These are phyloP conservation scores for Eilema sororculum DNA, from an alignment of 2,888 invertebrate species.

Conservation along the genomic window DNA sequence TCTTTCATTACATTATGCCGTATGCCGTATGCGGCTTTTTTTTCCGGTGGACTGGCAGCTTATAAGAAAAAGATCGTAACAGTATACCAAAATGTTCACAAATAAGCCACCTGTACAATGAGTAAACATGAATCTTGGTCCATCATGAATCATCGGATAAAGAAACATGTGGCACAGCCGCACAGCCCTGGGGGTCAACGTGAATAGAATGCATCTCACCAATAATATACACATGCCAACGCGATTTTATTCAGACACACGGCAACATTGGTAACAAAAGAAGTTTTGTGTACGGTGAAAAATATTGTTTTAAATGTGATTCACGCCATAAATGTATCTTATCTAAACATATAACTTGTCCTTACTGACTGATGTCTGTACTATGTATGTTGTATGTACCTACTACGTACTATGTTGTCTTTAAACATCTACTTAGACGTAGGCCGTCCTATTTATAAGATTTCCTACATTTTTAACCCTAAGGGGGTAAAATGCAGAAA, in stretches of 20 bases:
- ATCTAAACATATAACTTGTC: too few relatives aligned
- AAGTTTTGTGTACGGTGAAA: background rate
- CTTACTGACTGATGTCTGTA: too few relatives aligned
- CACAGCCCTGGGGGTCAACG: slow-evolving; percentile 54
- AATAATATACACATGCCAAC: slow-evolving; percentile 57
- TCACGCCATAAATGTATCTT: too few relatives aligned
- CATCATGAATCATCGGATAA: slow-evolving; percentile 22
- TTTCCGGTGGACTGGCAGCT: too few relatives aligned
- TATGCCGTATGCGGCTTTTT: too few relatives aligned
- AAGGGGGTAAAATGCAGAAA: too few relatives aligned
- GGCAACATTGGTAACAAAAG: background rate
- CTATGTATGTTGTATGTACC: too few relatives aligned
- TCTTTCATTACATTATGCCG: background rate
- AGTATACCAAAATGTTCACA: background rate
- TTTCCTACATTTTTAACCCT: too few relatives aligned
- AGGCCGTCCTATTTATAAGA: too few relatives aligned
- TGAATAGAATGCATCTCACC: slow-evolving; percentile 45
- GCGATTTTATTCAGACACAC: slow-evolving; percentile 31
- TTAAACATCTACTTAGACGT: too few relatives aligned
- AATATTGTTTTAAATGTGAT: background rate
- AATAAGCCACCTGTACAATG: slow-evolving; percentile 27
- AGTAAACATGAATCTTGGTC: slow-evolving; percentile 25
- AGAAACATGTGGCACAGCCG: slow-evolving; percentile 40
- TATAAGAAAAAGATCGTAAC: background rate
- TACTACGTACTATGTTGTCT: too few relatives aligned